A percentile compares a stretch with the other conserved stretches of the same genome.
Evolutionary conservation across 1,140 invertebrate species (phyloP).

Genomic region (Meloidogyne exigua): DNA sequence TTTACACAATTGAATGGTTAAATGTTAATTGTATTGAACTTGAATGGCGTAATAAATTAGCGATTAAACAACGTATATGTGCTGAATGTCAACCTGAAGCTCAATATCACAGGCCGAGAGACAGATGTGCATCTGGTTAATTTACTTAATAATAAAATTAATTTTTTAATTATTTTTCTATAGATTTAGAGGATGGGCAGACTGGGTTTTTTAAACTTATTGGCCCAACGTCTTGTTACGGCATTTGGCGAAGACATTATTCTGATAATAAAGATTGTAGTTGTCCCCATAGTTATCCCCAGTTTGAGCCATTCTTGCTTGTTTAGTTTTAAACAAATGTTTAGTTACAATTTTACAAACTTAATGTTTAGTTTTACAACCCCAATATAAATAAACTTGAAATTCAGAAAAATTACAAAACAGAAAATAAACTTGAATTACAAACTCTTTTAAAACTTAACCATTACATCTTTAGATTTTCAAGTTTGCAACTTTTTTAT

Average conservation of each 20-base stretch:
- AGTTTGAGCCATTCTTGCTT: constrained; percentile 16
- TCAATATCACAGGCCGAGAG: constrained; percentile 12
- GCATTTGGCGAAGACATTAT: constrained; percentile 45
- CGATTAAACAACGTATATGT: not conserved
- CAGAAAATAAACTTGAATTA: no score
- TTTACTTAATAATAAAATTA: not conserved
- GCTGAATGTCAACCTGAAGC: constrained; percentile 25
- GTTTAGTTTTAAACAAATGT: no score
- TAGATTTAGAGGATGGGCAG: constrained; percentile 52
- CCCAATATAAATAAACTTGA: no score
- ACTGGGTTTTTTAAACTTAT: constrained; percentile 53
- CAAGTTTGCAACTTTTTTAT: no score
- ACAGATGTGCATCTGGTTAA: constrained; percentile 20
- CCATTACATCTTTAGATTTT: no score
- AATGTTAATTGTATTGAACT: constrained; percentile 15
- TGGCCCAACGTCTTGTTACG: constrained; percentile 49
- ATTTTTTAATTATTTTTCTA: not conserved
- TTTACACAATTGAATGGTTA: constrained; percentile 22
- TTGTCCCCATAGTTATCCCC: constrained; percentile 3
- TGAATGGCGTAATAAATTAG: constrained; percentile 6
- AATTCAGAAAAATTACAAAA: no score
- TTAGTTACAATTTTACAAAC: no score
- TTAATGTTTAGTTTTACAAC: no score
- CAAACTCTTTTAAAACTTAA: no score
- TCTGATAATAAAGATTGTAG: not conserved